Percentiles rank a stretch among this genome's conserved stretches.
Evolutionary conservation across 1,140 invertebrate genomes (phyloP).

Genomic region (Drosophila eugracilis): DNA sequence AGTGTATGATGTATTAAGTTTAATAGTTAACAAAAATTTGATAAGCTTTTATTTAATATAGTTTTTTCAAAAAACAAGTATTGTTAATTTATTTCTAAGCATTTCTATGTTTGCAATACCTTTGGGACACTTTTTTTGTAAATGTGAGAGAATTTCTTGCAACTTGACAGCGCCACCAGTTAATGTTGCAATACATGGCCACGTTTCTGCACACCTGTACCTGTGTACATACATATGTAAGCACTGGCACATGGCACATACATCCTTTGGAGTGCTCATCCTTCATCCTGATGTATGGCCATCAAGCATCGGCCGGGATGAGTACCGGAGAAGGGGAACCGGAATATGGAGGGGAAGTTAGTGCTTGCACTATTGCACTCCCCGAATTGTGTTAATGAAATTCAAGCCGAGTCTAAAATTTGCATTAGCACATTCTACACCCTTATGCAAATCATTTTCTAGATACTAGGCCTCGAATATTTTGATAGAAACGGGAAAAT

Average conservation of each 20-base stretch:
- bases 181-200: constrained; percentile 60
- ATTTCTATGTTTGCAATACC: too few relatives aligned
- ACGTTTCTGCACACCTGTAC: constrained; percentile 46
- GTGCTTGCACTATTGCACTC: constrained; percentile 27
- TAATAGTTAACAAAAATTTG: too few relatives aligned
- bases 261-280: constrained; percentile 56
- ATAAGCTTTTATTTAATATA: too few relatives aligned
- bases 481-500: not conserved
- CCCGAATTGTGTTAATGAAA: constrained; percentile 74
- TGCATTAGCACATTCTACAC: constrained; percentile 30
- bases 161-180: constrained; percentile 66
- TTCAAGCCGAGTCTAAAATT: constrained; percentile 54
- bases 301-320: constrained; percentile 42
- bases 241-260: constrained; percentile 39
- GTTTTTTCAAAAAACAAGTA: too few relatives aligned
- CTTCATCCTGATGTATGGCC: constrained; percentile 76
- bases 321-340: constrained; percentile 2
- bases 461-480: not conserved
- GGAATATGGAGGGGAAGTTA: not conserved
- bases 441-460: constrained; percentile 11
- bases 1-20: too few relatives aligned
- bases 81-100: too few relatives aligned
- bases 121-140: not conserved
- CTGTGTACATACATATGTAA: constrained; percentile 34
- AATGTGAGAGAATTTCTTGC: constrained; percentile 18